Conservation (phyloP, 2,888 invertebrate species). For the Metopia argyrocephala region DNA sequence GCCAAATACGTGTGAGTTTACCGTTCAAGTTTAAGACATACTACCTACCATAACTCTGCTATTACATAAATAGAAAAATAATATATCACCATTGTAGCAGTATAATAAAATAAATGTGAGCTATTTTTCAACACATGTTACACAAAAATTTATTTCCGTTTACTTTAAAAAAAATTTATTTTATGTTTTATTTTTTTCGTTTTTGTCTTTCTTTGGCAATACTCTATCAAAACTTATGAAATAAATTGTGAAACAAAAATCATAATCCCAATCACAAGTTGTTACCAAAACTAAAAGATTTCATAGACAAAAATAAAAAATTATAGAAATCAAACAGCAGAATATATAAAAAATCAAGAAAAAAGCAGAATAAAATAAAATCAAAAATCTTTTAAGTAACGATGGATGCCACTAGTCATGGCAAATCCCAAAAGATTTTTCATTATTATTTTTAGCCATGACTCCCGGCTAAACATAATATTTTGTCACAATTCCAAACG, state of each 20-base stretch:
- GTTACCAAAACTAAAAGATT: slow-evolving; percentile 50
- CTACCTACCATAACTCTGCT: not conserved
- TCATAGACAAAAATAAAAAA: slow-evolving; percentile 39
- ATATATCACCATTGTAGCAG: not conserved
- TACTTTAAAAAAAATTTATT: not conserved
- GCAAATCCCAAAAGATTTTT: slow-evolving; percentile 51
- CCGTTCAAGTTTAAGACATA: slow-evolving; percentile 1
- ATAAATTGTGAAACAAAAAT: slow-evolving; percentile 44
- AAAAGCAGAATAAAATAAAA: slow-evolving; percentile 31
- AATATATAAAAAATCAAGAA: not conserved
- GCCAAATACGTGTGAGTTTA: slow-evolving; percentile 21
- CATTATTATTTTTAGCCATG: slow-evolving; percentile 52
- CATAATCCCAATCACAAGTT: slow-evolving; percentile 55
- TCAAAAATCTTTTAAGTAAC: slow-evolving; percentile 55
- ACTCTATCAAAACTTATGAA: slow-evolving; percentile 21
- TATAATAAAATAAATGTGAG: slow-evolving; percentile 24
- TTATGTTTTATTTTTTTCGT: not conserved
- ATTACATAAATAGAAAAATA: not conserved
- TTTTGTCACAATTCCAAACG: slow-evolving; percentile 6
- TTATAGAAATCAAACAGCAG: slow-evolving; percentile 9
- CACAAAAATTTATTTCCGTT: not conserved
- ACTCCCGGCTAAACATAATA: slow-evolving; percentile 38
- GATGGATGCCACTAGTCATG: not conserved
- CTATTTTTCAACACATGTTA: slow-evolving; percentile 45
- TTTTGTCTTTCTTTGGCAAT: not conserved